Percentiles rank a stretch among this genome's conserved stretches.
Conservation (phyloP, 2,888 invertebrate species). For the Lasioglossum marginatum region DNA sequence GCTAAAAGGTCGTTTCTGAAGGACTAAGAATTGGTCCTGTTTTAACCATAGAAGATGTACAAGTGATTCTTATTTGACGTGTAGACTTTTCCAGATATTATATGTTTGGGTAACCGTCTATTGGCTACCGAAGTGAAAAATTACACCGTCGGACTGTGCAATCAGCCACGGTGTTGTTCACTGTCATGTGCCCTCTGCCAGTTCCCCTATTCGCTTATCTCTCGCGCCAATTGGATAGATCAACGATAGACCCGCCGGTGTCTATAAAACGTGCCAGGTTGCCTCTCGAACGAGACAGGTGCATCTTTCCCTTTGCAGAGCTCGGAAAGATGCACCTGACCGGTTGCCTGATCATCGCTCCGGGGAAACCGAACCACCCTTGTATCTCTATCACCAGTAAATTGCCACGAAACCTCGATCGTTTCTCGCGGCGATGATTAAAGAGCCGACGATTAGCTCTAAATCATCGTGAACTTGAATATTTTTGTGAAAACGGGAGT, state of each 20-base stretch:
- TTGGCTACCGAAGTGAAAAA: neutral
- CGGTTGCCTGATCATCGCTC: neutral
- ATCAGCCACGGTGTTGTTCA: constrained; percentile 50
- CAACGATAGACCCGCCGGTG: constrained; percentile 69
- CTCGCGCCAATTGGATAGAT: constrained; percentile 78
- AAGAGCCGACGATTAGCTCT: neutral
- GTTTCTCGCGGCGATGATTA: constrained; percentile 31
- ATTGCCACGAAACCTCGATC: constrained; percentile 30
- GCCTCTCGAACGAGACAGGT: constrained; percentile 63
- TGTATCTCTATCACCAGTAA: constrained; percentile 52
- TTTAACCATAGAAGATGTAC: neutral
- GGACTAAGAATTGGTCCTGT: neutral
- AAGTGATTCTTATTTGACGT: neutral
- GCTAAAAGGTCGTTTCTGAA: neutral
- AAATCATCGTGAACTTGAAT: neutral
- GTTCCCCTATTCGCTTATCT: constrained; percentile 72
- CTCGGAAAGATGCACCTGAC: constrained; percentile 66
- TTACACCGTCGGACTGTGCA: constrained; percentile 3
- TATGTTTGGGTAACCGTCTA: neutral
- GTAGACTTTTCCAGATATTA: neutral
- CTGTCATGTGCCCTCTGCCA: constrained; percentile 72
- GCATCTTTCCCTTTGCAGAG: constrained; percentile 48
- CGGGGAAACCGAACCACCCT: constrained; percentile 16
- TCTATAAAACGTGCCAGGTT: constrained; percentile 63
- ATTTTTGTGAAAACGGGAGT: neutral